Base-by-base conservation (phyloP, 2,113 vertebrate genomes). In the Martes martes region DNA sequence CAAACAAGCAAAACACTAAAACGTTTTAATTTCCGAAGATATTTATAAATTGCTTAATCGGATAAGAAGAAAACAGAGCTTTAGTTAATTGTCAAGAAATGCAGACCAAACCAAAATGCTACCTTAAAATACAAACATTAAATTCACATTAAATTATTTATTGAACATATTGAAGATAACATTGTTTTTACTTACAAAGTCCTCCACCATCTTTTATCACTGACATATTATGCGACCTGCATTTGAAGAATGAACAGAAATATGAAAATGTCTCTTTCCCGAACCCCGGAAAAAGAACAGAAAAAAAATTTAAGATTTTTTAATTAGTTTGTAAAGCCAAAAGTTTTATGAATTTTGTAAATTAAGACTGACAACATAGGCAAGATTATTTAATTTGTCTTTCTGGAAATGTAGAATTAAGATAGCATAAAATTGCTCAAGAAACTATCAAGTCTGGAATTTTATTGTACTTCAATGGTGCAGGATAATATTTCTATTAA, bases 131-230 rank as follows among this genome's bases (percentile, higher is more conserved):
- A 92, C 39, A 78, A 98, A 95, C 97, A 98, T 95, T 97, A 96
- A 98, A 69, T 97, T 98, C 98, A 98, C 98, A 99, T 99, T 98
- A 98, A 98, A 97, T 98, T 98, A 99, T 99, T 99, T 98, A 98
- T 99, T 99, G 97, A 98, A 96, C 94, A 98, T 98, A 94, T 81
- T 97, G 97, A 98, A 98, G 98, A 88, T 96, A 91, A 92, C 98
- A 98, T 95, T 80, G 47, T 79, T 98, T 94, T 98, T 97, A 96
- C 96, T 95, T 95, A 98, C 97, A 99, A 97, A 95, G 61, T 78
- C 9, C 55, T 71, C 28, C 76, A 95, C 81, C 91, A 98, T 96
- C 96, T 90, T 84, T 74, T 93, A 94, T 90, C 89, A 95, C 24
- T 82, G 69, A 94, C 74, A 91, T 39, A 96, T 55, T 39, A 94